These are phyloP conservation scores for Electrophaes corylata DNA, from an alignment of 2,888 invertebrate species.

Conservation along the genomic window DNA sequence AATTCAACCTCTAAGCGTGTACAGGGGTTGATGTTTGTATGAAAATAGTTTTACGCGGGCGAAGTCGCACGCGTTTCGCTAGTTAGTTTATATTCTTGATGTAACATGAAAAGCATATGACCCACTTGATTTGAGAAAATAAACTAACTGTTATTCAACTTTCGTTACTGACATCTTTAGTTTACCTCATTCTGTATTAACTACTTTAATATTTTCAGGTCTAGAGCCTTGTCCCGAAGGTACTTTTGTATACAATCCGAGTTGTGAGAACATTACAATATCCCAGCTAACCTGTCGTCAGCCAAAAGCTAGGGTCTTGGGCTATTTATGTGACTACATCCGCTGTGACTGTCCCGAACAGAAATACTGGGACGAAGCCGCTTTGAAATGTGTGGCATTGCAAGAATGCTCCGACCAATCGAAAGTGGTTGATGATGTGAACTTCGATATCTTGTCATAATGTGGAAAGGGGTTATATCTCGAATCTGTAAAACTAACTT, in stretches of 20 bases:
- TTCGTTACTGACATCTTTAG: too few species aligned
- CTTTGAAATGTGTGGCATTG: slow-evolving; percentile 43
- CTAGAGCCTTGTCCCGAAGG: slow-evolving; percentile 45
- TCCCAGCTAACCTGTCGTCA: slow-evolving; percentile 51
- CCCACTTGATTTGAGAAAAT: too few species aligned
- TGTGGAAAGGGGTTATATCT: too few species aligned
- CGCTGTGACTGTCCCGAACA: slow-evolving; percentile 50
- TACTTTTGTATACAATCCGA: slow-evolving; percentile 44
- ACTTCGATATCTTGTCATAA: not conserved
- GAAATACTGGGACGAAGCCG: slow-evolving; percentile 50
- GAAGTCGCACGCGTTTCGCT: too few species aligned
- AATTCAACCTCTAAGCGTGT: too few species aligned
- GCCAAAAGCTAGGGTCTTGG: slow-evolving; percentile 40
- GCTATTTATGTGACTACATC: slow-evolving; percentile 48
- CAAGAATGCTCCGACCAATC: slow-evolving; percentile 49
- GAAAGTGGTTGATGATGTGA: slow-evolving; percentile 13
- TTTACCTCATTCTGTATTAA: too few species aligned
- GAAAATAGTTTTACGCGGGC: too few species aligned
- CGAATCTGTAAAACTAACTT: too few species aligned
- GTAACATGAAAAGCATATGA: too few species aligned
- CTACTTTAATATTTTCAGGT: slow-evolving; percentile 44
- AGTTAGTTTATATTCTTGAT: not conserved
- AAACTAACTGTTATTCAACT: too few species aligned
- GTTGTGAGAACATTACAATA: slow-evolving; percentile 42
- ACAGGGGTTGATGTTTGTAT: too few species aligned